These are phyloP conservation scores for Scelioninae gen. 2 DNA, from an alignment of 2,888 invertebrate species.

Conservation along the genomic window DNA sequence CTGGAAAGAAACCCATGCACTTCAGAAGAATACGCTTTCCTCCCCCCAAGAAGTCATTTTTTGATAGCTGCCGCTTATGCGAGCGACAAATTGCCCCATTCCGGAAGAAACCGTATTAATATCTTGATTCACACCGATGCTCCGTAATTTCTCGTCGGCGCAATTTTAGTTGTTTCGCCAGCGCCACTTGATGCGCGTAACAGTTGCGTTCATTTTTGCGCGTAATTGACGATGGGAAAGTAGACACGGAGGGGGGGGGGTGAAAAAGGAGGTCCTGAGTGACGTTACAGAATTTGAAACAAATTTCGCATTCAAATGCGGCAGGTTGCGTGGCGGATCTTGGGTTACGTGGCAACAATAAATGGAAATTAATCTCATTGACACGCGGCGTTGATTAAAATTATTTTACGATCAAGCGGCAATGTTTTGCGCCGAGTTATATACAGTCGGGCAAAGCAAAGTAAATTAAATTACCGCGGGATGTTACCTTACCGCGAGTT, in stretches of 20 bases:
- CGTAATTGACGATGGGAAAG: background rate
- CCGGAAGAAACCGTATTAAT: too few relatives aligned
- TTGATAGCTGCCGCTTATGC: background rate
- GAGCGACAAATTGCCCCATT: background rate
- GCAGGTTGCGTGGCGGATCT: too few relatives aligned
- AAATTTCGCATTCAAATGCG: slow-evolving; percentile 16
- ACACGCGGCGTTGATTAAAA: too few relatives aligned
- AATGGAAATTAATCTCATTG: too few relatives aligned
- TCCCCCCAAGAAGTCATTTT: background rate
- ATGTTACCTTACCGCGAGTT: too few relatives aligned
- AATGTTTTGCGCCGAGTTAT: too few relatives aligned
- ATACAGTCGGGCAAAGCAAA: too few relatives aligned
- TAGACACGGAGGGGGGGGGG: background rate
- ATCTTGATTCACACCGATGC: slow-evolving; percentile 9
- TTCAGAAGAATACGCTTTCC: slow-evolving; percentile 30
- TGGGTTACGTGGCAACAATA: slow-evolving; percentile 38
- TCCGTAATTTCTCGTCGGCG: slow-evolving; percentile 7
- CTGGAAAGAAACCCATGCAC: slow-evolving; percentile 28
- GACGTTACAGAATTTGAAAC: too few relatives aligned
- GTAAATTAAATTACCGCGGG: too few relatives aligned
- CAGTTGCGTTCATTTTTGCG: slow-evolving; percentile 4
- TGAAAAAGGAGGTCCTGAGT: too few relatives aligned
- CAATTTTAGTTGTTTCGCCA: slow-evolving; percentile 18
- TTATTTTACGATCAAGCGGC: too few relatives aligned
- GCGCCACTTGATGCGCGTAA: slow-evolving; percentile 9